Percentiles rank a stretch among this genome's conserved stretches.
phyloP scores from a whole-genome alignment of 64 coral and sea anemone genomes.

The Exaiptasia diaphana region DNA sequence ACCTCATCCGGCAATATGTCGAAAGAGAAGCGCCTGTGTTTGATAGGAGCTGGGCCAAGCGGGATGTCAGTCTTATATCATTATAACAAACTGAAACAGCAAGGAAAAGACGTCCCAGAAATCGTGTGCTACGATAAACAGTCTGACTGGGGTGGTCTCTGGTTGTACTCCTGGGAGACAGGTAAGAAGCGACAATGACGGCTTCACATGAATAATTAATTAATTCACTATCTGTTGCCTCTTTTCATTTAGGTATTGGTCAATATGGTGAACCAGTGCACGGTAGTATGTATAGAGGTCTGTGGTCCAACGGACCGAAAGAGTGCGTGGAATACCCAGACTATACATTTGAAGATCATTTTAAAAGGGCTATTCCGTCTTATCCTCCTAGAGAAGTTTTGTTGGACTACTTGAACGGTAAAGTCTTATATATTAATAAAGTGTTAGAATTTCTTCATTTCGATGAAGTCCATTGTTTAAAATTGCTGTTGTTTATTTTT shows the following conservation, averaged over 20 bases:
- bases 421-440: not conserved
- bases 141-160: conserved; percentile 32
- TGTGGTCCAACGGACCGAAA: conserved; percentile 62
- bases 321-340: conserved; percentile 50
- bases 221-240: not conserved
- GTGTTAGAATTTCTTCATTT: too few species aligned
- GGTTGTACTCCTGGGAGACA: conserved; percentile 43
- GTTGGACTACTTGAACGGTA: conserved; percentile 43
- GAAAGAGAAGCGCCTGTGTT: conserved; percentile 31
- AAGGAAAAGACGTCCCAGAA: conserved; percentile 45
- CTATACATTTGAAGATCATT: conserved; percentile 63
- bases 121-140: conserved; percentile 47
- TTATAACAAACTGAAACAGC: conserved; percentile 11
- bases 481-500: too few species aligned
- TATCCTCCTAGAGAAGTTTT: conserved; percentile 47
- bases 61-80: conserved; percentile 48
- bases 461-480: too few species aligned
- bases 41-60: conserved; percentile 45
- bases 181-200: not conserved
- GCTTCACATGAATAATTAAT: too few species aligned
- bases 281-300: conserved; percentile 41
- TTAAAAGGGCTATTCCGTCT: conserved; percentile 43
- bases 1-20: too few species aligned
- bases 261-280: conserved; percentile 36
- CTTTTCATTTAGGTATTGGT: conserved; percentile 32